Base-by-base conservation (phyloP, 2,113 vertebrate genomes). In the Hypomesus transpacificus region DNA sequence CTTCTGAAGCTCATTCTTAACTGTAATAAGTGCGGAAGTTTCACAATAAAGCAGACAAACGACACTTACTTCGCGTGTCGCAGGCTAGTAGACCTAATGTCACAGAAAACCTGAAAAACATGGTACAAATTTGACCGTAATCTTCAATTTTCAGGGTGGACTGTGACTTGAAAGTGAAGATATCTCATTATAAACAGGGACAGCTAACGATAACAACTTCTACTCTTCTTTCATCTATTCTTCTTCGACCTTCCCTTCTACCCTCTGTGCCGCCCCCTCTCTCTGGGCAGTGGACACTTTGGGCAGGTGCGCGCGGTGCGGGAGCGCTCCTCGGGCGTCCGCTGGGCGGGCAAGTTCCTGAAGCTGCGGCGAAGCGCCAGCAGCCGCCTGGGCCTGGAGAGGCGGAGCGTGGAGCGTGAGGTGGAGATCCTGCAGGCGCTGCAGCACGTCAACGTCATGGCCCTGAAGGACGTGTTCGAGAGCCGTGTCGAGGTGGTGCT, bases 401-500 rank as follows among this genome's bases (percentile, higher is more conserved):
- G 86, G 50, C 78, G 71, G 8, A 83, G 81, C 8, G 87, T 94
- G 80, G 90, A 94, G 82, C 67, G 74, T 0, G 90, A 93, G 67
- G 91, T 94, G 52, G 67, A 85, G 81, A 87, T 94, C 76, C 89
- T 93, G 4, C 90, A 89, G 71, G 75, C 82, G 20, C 82, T 93
- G 2, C 56, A 82, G 6, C 94, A 95, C 51, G 86, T 90, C 26
- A 91, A 90, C 79, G 82, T 94, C 56, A 87, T 94, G 81, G 58
- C 50, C 7, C 87, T 94, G 6, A 85, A 84, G 2, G 83, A 95
- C 3, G 86, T 94, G 64, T 95, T 95, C 0, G 79, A 91, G 81
- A 89, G 92, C 85, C 83, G 79, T 9, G 84, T 89, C 0, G 90
- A 95, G 83, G 78, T 92, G 88, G 92, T 94, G 66, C 91, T 92